These are phyloP conservation scores for Drosophila miranda DNA, from an alignment of 1,140 invertebrate genomes.

Conservation along the genomic window DNA sequence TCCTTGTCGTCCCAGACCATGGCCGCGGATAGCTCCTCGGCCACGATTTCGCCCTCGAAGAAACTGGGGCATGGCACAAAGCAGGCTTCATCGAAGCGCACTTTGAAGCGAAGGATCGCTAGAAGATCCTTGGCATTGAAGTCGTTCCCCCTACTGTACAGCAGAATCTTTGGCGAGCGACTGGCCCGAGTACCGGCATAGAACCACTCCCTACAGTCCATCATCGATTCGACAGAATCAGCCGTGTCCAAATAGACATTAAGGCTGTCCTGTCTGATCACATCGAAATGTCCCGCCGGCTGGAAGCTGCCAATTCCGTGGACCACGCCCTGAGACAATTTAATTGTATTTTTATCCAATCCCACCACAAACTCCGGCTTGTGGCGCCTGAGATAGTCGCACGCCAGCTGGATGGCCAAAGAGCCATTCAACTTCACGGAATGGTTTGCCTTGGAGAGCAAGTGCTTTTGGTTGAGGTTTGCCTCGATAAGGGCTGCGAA, in stretches of 20 bases:
- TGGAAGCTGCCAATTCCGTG: slow-evolving; percentile 84
- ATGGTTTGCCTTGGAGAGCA: slow-evolving; percentile 51
- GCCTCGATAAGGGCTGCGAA: slow-evolving; percentile 43
- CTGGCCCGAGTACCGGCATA: slow-evolving; percentile 79
- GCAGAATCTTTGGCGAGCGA: slow-evolving; percentile 84
- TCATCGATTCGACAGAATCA: slow-evolving; percentile 95
- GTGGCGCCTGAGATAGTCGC: slow-evolving; percentile 86
- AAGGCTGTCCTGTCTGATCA: slow-evolving; percentile 83
- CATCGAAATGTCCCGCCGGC: slow-evolving; percentile 90
- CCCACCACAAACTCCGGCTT: slow-evolving; percentile 51
- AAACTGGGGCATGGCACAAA: slow-evolving; percentile 89
- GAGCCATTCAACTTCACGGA: slow-evolving; percentile 88
- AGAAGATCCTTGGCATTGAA: slow-evolving; percentile 87
- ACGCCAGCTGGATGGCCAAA: slow-evolving; percentile 91
- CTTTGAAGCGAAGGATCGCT: slow-evolving; percentile 83
- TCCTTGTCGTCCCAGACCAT: slow-evolving; percentile 75
- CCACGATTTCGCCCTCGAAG: slow-evolving; percentile 54
- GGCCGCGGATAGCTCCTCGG: slow-evolving; percentile 13
- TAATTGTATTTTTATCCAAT: slow-evolving; percentile 33
- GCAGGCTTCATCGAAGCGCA: slow-evolving; percentile 87
- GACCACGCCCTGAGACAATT: slow-evolving; percentile 74
- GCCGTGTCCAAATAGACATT: slow-evolving; percentile 96
- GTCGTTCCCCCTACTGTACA: slow-evolving; percentile 94
- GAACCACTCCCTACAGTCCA: slow-evolving; percentile 93
- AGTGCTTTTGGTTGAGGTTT: slow-evolving; percentile 29